phyloP scores from a whole-genome alignment of 1,140 invertebrate species.

The Sinella curviseta region DNA sequence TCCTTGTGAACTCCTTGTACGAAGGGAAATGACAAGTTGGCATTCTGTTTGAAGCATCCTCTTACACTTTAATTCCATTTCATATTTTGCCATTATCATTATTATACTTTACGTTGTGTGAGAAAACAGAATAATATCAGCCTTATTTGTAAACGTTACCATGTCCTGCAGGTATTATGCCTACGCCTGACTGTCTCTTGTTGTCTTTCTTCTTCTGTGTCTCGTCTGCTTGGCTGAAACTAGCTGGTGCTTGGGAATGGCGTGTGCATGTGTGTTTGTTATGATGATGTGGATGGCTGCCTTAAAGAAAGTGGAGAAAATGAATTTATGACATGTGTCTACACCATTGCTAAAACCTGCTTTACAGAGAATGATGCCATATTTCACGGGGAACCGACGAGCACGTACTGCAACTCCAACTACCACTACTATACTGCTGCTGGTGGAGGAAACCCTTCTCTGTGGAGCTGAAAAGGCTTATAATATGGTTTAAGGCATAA shows the following conservation, averaged over 20 bases:
- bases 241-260: no score
- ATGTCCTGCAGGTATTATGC: background rate
- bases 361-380: constrained; percentile 5
- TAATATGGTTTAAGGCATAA: background rate
- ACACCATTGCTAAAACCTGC: constrained; percentile 6
- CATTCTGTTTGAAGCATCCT: background rate
- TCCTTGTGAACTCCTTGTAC: background rate
- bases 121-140: background rate
- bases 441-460: background rate
- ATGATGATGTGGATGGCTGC: background rate
- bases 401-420: background rate
- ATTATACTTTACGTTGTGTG: background rate
- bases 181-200: background rate
- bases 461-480: no score
- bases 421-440: background rate
- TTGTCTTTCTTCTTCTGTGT: background rate
- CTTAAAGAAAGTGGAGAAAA: background rate
- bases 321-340: constrained; percentile 24
- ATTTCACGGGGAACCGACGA: background rate
- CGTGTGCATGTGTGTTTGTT: no score
- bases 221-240: background rate
- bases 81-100: background rate
- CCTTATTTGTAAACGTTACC: background rate
- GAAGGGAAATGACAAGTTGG: background rate
- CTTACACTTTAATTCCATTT: background rate